Evolutionary conservation across 2,113 vertebrate genomes (phyloP).

Genomic region (Lepidiolamprologus cunningtoni): DNA sequence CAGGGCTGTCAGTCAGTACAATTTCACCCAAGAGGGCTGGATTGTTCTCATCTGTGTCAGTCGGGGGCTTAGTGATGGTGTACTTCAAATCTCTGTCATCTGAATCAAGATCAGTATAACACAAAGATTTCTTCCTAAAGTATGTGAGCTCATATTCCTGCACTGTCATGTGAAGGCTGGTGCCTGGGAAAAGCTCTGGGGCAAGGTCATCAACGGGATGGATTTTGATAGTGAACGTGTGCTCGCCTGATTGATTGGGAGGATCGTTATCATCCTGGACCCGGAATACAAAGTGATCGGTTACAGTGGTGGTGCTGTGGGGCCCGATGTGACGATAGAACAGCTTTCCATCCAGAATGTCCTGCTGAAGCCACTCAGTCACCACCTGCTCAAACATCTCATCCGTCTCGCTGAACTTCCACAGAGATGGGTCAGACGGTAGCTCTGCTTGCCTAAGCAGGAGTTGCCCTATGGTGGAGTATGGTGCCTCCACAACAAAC

Average conservation of each 20-base stretch:
- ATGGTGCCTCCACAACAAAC: conserved; percentile 65
- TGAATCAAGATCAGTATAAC: conserved; percentile 89
- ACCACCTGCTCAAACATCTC: conserved; percentile 78
- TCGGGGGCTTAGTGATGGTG: conserved; percentile 77
- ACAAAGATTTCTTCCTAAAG: conserved; percentile 80
- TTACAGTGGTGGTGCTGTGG: conserved; percentile 61
- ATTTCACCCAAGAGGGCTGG: conserved; percentile 74
- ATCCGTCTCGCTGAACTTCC: conserved; percentile 69
- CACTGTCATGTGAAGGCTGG: conserved; percentile 85
- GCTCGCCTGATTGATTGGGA: conserved; percentile 77
- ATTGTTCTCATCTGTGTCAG: conserved; percentile 86
- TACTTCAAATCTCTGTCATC: conserved; percentile 88
- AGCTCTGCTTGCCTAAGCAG: conserved; percentile 68
- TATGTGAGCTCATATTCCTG: conserved; percentile 87
- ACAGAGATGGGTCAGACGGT: conserved; percentile 54
- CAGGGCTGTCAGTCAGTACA: conserved; percentile 83
- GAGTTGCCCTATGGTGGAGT: conserved; percentile 63
- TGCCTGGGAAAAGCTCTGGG: conserved; percentile 78
- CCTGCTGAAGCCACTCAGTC: conserved; percentile 76
- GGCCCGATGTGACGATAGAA: conserved; percentile 73
- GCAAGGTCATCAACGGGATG: conserved; percentile 84
- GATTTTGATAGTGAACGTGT: conserved; percentile 81
- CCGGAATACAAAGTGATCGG: conserved; percentile 64
- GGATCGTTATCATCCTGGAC: conserved; percentile 79
- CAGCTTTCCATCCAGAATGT: conserved; percentile 76